Evolutionary conservation across 2,113 vertebrate genomes (phyloP).

Genomic region (Leucosticte australis): DNA sequence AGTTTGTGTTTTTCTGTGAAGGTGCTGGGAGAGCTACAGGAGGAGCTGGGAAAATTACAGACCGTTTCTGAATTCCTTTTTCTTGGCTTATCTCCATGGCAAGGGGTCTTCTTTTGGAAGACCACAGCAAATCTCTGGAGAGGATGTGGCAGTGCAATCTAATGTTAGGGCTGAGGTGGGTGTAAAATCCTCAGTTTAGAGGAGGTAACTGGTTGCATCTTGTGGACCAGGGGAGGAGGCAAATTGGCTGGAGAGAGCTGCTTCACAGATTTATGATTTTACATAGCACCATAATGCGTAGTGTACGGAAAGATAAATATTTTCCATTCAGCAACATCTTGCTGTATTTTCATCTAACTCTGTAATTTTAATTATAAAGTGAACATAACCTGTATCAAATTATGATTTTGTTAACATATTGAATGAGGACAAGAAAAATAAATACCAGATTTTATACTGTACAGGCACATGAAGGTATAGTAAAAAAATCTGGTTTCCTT

Average conservation of each 20-base stretch:
- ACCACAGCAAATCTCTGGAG: not conserved
- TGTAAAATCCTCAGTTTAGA: not conserved
- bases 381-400: slow-evolving; percentile 82
- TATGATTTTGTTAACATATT: slow-evolving; percentile 83
- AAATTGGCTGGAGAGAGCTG: slow-evolving; percentile 24
- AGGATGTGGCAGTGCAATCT: not conserved
- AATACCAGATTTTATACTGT: slow-evolving; percentile 83
- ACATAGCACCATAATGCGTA: slow-evolving; percentile 23
- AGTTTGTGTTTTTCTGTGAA: not conserved
- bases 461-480: slow-evolving; percentile 86
- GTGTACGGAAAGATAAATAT: slow-evolving; percentile 56
- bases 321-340: slow-evolving; percentile 68
- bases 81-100: not conserved
- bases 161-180: not conserved
- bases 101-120: not conserved
- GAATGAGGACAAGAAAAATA: slow-evolving; percentile 82
- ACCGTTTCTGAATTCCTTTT: not conserved
- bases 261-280: slow-evolving; percentile 52
- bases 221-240: not conserved
- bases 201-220: not conserved
- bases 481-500: slow-evolving; percentile 85
- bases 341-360: slow-evolving; percentile 63
- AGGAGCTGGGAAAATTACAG: not conserved
- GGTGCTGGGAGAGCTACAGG: not conserved
- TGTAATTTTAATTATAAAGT: slow-evolving; percentile 78